Evolutionary conservation across 2,888 invertebrate genomes (phyloP).

Genomic region (Meloe dianella): DNA sequence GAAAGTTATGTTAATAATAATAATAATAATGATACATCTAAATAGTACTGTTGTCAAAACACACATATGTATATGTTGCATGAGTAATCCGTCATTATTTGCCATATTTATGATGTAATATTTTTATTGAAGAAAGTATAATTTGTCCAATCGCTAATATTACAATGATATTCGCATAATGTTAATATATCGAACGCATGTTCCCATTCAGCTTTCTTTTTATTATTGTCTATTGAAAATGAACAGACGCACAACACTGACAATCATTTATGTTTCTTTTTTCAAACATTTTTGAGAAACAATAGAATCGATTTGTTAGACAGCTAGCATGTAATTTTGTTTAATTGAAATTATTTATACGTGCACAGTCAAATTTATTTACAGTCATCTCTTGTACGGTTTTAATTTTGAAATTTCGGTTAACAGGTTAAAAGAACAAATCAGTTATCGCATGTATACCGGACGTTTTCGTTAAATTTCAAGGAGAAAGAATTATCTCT

Average conservation of each 20-base stretch:
- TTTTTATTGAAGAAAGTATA: slow-evolving; percentile 15
- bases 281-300: too few species aligned
- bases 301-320: too few species aligned
- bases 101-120: slow-evolving; percentile 15
- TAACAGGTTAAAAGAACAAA: slow-evolving; percentile 26
- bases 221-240: background rate
- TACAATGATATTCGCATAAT: slow-evolving; percentile 12
- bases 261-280: too few species aligned
- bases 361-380: too few species aligned
- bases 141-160: background rate
- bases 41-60: background rate
- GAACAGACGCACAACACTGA: too few species aligned
- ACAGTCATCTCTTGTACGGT: background rate
- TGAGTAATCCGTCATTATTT: background rate
- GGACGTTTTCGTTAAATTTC: background rate
- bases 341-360: too few species aligned
- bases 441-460: slow-evolving; percentile 13
- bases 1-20: slow-evolving; percentile 24
- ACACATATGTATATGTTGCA: background rate
- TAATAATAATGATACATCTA: background rate
- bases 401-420: slow-evolving; percentile 19
- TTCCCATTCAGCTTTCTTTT: slow-evolving; percentile 1
- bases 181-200: background rate
- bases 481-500: background rate
- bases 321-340: too few species aligned